Conservation (phyloP, 2,888 invertebrate species). For the Creontiades dilutus region DNA sequence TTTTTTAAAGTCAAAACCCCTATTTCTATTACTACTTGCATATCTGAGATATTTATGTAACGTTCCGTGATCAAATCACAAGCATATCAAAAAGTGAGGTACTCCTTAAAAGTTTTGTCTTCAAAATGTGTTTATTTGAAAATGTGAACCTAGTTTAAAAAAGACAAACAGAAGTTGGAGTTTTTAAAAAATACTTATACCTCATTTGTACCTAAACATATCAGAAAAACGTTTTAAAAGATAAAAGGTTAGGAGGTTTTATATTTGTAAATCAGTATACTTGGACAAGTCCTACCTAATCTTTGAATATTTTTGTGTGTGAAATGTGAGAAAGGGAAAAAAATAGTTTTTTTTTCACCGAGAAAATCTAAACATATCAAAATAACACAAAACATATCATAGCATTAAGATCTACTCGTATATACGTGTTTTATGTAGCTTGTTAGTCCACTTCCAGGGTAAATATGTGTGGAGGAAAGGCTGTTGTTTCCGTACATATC, state of each 20-base stretch:
- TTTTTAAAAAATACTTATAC: constrained; percentile 69
- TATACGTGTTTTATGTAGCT: constrained; percentile 71
- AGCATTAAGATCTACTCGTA: constrained; percentile 65
- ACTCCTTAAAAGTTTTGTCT: background rate
- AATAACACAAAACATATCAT: constrained; percentile 70
- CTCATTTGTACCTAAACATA: constrained; percentile 72
- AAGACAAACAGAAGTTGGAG: constrained; percentile 53
- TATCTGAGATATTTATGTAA: background rate
- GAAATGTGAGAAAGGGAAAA: background rate
- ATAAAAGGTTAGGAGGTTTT: constrained; percentile 69
- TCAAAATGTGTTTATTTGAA: background rate
- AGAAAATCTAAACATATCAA: constrained; percentile 73
- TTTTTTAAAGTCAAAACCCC: background rate
- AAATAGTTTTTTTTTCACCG: constrained; percentile 56
- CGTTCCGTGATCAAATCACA: background rate
- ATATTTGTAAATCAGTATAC: constrained; percentile 73
- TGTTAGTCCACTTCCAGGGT: constrained; percentile 74
- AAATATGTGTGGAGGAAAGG: constrained; percentile 70
- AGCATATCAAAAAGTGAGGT: constrained; percentile 45
- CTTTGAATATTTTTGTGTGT: constrained; percentile 71
- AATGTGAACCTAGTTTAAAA: background rate
- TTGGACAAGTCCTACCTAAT: constrained; percentile 71
- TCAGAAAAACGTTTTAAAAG: constrained; percentile 65
- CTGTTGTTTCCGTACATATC: constrained; percentile 57
- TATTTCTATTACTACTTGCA: background rate